Conservation (phyloP, 2,797 vertebrate genomes). For the Percopsis omiscomaycus region DNA sequence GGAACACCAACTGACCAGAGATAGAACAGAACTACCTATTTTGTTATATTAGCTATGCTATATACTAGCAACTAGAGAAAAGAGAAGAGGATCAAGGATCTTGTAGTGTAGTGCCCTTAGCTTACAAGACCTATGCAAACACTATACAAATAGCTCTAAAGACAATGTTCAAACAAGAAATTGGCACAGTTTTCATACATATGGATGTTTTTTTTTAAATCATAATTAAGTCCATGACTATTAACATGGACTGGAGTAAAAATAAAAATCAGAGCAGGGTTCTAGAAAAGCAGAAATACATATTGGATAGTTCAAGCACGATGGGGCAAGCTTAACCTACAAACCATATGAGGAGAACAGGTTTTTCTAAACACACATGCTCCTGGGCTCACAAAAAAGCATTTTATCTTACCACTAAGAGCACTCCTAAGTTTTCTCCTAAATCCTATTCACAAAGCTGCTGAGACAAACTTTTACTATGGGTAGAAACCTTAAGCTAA, state of each 20-base stretch:
- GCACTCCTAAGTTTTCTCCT: too few species aligned
- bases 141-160: too few species aligned
- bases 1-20: constrained; percentile 11
- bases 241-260: constrained; percentile 19
- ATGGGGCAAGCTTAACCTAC: constrained; percentile 35
- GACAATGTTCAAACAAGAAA: constrained; percentile 1
- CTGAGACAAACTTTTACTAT: too few species aligned
- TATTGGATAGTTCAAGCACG: constrained; percentile 25
- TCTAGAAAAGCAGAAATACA: constrained; percentile 17
- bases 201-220: constrained; percentile 4
- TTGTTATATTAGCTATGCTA: constrained; percentile 1
- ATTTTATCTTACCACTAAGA: too few species aligned
- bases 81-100: constrained; percentile 3
- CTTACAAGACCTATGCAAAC: constrained; percentile 2
- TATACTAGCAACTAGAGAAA: not conserved
- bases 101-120: not conserved
- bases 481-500: too few species aligned
- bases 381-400: not conserved
- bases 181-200: constrained; percentile 32
- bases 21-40: constrained; percentile 3
- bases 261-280: constrained; percentile 11
- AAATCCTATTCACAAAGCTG: too few species aligned
- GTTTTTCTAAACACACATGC: not conserved
- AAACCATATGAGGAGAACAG: not conserved
- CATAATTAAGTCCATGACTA: constrained; percentile 11